Conservation (phyloP, 37 sponge, comb jelly and placozoan genomes). For the Bolinopsis microptera region DNA sequence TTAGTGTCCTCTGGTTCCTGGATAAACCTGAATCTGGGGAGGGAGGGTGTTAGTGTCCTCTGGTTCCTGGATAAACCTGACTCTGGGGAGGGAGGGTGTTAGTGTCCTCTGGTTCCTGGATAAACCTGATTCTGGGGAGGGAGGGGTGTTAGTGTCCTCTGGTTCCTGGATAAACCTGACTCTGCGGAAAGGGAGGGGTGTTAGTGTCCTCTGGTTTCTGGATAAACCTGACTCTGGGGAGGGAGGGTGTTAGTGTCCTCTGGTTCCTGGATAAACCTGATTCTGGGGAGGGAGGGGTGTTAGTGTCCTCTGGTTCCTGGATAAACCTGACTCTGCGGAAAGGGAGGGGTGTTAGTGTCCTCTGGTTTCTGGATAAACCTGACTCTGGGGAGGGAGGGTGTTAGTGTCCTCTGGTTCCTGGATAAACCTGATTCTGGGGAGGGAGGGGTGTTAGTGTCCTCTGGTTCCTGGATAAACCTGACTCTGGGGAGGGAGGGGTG, state of each 20-base stretch:
- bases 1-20: neutral
- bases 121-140: too few relatives aligned
- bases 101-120: too few relatives aligned
- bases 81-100: too few relatives aligned
- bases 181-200: neutral
- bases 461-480: conserved; percentile 46
- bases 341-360: neutral
- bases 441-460: neutral
- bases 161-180: conserved; percentile 57
- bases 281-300: too few relatives aligned
- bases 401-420: conserved; percentile 49
- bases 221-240: conserved; percentile 16
- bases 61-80: neutral
- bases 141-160: conserved; percentile 33
- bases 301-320: too few relatives aligned
- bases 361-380: neutral
- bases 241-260: neutral
- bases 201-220: conserved; percentile 38
- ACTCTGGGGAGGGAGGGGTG: neutral
- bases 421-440: conserved; percentile 29
- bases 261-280: neutral
- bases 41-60: neutral
- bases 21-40: neutral
- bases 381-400: neutral
- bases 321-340: conserved; percentile 35